phyloP scores from a whole-genome alignment of 1,140 invertebrate species.

The Leptinotarsa texana region DNA sequence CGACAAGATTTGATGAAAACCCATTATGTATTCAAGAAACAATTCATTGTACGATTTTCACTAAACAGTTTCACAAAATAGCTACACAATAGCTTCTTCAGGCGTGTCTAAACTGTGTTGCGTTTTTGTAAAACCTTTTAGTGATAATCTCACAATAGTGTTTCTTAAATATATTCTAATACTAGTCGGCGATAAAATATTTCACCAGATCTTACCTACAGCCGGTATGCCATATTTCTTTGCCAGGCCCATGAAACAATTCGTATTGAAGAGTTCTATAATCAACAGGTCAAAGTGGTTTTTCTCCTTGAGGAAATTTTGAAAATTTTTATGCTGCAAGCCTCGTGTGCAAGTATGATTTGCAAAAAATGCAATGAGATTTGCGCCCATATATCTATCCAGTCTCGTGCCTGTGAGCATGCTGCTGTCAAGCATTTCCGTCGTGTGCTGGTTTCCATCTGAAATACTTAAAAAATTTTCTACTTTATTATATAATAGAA shows the following conservation, averaged over 20 bases:
- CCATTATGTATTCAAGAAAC: too few species aligned
- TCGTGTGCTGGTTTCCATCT: background rate
- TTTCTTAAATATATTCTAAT: too few species aligned
- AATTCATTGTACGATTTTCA: too few species aligned
- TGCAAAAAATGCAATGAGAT: constrained; percentile 28
- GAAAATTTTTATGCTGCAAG: constrained; percentile 30
- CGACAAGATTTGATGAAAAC: too few species aligned
- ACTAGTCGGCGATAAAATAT: too few species aligned
- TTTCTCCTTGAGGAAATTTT: constrained; percentile 48
- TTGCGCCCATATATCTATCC: constrained; percentile 3
- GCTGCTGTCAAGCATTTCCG: background rate
- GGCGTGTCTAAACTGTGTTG: too few species aligned
- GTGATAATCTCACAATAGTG: too few species aligned
- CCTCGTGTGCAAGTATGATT: constrained; percentile 29
- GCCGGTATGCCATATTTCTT: constrained; percentile 66
- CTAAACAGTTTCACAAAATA: too few species aligned
- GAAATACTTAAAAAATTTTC: background rate
- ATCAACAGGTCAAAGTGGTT: constrained; percentile 65
- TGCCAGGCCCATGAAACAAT: constrained; percentile 68
- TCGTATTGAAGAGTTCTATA: constrained; percentile 70
- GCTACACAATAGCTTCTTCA: too few species aligned
- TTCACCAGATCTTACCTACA: constrained; percentile 53
- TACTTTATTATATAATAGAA: too few species aligned
- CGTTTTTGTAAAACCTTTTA: too few species aligned
- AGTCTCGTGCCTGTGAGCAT: background rate